Conservation (phyloP, 2,113 vertebrate species). For the Natator depressus region DNA sequence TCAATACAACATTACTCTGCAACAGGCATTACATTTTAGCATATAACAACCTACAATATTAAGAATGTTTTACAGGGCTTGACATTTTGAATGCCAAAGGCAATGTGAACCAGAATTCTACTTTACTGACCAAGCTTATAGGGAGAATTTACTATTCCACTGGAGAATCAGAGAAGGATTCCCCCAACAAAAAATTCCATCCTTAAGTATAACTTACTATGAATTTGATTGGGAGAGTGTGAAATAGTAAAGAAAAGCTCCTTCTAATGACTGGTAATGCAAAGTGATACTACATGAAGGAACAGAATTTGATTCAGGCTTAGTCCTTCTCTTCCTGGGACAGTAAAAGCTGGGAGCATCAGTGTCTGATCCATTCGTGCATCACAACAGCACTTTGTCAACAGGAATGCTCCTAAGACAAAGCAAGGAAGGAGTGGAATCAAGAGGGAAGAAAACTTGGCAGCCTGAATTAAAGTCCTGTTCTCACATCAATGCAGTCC, state of each 20-base stretch:
- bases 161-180: neutral
- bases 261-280: neutral
- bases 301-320: neutral
- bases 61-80: accelerated
- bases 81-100: neutral
- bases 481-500: accelerated
- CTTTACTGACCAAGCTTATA: neutral
- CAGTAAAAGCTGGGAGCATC: neutral
- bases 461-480: neutral
- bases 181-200: neutral
- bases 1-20: neutral
- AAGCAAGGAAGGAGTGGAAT: accelerated
- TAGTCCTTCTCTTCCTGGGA: neutral
- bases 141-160: neutral
- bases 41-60: accelerated
- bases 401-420: accelerated
- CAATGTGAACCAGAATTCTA: neutral
- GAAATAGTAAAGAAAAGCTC: neutral
- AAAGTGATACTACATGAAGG: neutral
- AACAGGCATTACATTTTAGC: neutral
- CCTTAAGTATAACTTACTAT: neutral
- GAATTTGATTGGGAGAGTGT: neutral
- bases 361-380: accelerated
- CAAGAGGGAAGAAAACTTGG: neutral
- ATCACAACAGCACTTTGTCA: neutral